Percentiles rank a stretch among this genome's conserved stretches.
Evolutionary conservation across 2,888 invertebrate species (phyloP).

Genomic region (Pachycephus smyrnensis): DNA sequence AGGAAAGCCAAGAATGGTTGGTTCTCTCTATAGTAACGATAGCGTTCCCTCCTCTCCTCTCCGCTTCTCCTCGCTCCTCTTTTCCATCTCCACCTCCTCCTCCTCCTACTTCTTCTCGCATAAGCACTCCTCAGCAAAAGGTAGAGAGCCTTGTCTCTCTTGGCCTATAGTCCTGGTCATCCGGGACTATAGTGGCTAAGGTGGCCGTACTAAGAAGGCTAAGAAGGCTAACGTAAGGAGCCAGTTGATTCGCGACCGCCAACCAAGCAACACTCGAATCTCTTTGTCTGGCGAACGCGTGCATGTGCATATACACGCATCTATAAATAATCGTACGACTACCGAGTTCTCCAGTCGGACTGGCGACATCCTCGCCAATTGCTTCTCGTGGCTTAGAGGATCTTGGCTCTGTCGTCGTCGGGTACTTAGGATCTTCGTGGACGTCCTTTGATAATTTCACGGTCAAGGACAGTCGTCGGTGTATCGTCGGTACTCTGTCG

Average conservation of each 20-base stretch:
- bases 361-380: constrained; percentile 15
- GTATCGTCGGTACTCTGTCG: not conserved
- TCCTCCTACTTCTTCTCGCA: not conserved
- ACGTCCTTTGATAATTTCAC: not conserved
- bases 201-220: constrained; percentile 3
- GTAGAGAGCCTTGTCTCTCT: not conserved
- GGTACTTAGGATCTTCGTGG: not conserved
- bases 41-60: not conserved
- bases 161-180: constrained; percentile 47
- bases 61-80: not conserved
- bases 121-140: not conserved
- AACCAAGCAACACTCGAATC: constrained; percentile 54
- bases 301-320: constrained; percentile 19
- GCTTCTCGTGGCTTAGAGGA: constrained; percentile 23
- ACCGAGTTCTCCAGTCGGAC: constrained; percentile 25
- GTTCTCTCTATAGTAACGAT: not conserved
- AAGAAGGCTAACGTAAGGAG: constrained; percentile 31
- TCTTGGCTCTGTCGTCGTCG: not conserved
- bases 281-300: constrained; percentile 35
- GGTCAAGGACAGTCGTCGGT: not conserved
- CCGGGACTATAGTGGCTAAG: constrained; percentile 48
- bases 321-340: constrained; percentile 38
- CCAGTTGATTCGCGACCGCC: constrained; percentile 61
- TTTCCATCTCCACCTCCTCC: not conserved
- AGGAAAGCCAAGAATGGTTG: not conserved